Conservation (phyloP, 2,888 invertebrate species). For the Synanthedon myopaeformis region DNA sequence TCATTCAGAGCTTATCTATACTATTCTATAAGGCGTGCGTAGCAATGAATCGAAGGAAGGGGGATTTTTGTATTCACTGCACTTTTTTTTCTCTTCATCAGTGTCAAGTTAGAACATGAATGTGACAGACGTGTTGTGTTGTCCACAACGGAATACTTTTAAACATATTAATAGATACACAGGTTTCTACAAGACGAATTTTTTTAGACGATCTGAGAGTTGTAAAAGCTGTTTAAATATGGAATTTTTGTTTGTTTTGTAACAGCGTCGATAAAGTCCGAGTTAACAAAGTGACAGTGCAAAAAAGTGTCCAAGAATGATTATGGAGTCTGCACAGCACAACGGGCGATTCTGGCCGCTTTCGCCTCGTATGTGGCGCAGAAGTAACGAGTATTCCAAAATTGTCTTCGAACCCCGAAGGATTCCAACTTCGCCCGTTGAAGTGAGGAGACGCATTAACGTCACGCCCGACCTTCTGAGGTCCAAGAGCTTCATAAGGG, state of each 20-base stretch:
- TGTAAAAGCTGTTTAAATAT: too few species aligned
- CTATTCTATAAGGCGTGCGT: slow-evolving; percentile 27
- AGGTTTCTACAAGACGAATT: too few species aligned
- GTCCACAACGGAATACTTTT: neutral
- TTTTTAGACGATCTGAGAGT: too few species aligned
- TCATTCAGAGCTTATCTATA: slow-evolving; percentile 23
- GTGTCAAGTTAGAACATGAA: slow-evolving; percentile 28
- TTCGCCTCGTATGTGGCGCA: slow-evolving; percentile 57
- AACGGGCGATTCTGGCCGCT: slow-evolving; percentile 59
- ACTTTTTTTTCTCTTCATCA: slow-evolving; percentile 23
- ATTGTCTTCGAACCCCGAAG: slow-evolving; percentile 59
- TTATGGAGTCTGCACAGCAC: slow-evolving; percentile 57
- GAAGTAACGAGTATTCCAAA: slow-evolving; percentile 60
- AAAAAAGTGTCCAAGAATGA: slow-evolving; percentile 32
- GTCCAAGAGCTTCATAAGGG: slow-evolving; percentile 42
- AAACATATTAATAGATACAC: too few species aligned
- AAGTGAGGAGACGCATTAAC: slow-evolving; percentile 33
- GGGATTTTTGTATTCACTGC: slow-evolving; percentile 13
- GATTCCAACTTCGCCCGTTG: slow-evolving; percentile 49
- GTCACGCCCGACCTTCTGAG: slow-evolving; percentile 47
- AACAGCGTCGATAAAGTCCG: neutral
- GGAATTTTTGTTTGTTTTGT: neutral
- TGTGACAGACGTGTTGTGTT: slow-evolving; percentile 21
- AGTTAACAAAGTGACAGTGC: neutral
- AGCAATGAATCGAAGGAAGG: slow-evolving; percentile 19